Evolutionary conservation across 2,888 invertebrate genomes (phyloP).

Genomic region (Iselma pallidipennis): DNA sequence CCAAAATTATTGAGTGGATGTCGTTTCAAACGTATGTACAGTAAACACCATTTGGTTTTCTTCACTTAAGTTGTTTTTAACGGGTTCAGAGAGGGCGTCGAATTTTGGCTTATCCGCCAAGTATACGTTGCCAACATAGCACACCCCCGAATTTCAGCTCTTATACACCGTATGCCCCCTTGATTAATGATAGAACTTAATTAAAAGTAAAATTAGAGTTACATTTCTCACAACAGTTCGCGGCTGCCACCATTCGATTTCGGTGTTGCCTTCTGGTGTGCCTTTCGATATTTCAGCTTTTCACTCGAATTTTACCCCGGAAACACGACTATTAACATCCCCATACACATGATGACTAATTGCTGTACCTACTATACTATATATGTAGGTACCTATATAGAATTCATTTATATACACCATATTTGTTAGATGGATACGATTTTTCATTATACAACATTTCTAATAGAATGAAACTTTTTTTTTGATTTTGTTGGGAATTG

Average conservation of each 20-base stretch:
- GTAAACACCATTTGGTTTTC: background rate
- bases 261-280: no score
- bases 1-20: background rate
- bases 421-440: background rate
- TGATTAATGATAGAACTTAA: constrained; percentile 61
- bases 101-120: background rate
- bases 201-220: constrained; percentile 58
- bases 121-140: no score
- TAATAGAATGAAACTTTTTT: no score
- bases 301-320: constrained; percentile 20
- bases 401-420: background rate
- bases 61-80: background rate
- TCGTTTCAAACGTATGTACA: background rate
- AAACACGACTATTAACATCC: background rate
- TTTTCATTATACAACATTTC: constrained; percentile 17
- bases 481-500: constrained; percentile 15
- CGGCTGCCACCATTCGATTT: constrained; percentile 24
- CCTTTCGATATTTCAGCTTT: no score
- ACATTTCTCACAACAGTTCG: constrained; percentile 51
- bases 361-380: no score
- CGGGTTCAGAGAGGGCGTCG: background rate
- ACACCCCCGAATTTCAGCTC: constrained; percentile 23
- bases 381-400: background rate
- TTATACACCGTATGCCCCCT: constrained; percentile 43
- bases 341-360: constrained; percentile 9